These are phyloP conservation scores for Pecten maximus DNA, from an alignment of 2,888 invertebrate genomes.

Conservation along the genomic window DNA sequence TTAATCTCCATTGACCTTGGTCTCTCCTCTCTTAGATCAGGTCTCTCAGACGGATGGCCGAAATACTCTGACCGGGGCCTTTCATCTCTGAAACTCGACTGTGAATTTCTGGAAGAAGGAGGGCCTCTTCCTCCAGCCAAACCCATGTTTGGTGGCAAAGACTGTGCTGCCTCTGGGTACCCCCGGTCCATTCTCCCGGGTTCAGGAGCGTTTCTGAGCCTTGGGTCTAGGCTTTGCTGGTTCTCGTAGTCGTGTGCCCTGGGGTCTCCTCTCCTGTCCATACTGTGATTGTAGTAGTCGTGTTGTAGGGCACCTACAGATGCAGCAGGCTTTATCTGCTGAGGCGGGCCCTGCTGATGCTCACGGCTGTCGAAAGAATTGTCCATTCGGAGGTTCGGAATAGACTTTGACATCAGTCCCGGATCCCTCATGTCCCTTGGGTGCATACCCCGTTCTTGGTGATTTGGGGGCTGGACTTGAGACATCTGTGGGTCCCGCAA, in stretches of 20 bases:
- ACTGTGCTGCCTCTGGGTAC: conserved; percentile 58
- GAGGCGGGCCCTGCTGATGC: conserved; percentile 45
- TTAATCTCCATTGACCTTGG: conserved; percentile 76
- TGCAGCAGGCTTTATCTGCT: conserved; percentile 70
- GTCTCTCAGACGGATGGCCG: conserved; percentile 60
- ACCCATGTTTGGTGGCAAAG: conserved; percentile 54
- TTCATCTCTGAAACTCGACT: conserved; percentile 66
- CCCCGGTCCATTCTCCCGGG: conserved; percentile 47
- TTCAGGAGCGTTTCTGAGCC: conserved; percentile 50
- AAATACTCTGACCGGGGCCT: conserved; percentile 76
- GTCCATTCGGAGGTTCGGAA: conserved; percentile 73
- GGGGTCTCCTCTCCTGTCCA: conserved; percentile 59
- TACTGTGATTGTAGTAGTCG: conserved; percentile 66
- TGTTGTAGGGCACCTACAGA: conserved; percentile 72
- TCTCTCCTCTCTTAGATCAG: conserved; percentile 64
- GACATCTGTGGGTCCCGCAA: conserved; percentile 50
- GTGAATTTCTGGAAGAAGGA: conserved; percentile 66
- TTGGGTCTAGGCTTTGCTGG: conserved; percentile 68
- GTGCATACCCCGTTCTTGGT: conserved; percentile 54
- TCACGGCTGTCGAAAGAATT: conserved; percentile 71
- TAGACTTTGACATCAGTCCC: conserved; percentile 75
- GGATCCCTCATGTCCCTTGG: conserved; percentile 53
- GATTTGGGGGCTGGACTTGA: conserved; percentile 53
- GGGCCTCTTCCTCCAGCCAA: conserved; percentile 62
- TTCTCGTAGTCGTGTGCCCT: conserved; percentile 76